Evolutionary conservation across 2,797 vertebrate species (phyloP).

Genomic region (Sciurus carolinensis): DNA sequence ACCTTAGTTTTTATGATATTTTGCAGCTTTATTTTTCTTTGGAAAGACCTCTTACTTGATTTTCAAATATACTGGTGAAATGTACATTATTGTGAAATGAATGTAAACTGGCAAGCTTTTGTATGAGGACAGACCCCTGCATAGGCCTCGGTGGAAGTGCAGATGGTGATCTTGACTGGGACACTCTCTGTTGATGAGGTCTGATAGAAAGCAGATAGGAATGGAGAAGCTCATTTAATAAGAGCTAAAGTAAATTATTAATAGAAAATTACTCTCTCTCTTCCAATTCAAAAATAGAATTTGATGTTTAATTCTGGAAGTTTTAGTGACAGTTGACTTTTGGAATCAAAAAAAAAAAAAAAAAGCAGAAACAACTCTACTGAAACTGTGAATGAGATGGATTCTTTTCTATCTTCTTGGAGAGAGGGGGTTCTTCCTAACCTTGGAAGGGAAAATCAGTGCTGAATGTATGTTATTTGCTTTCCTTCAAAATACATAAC

Average conservation of each 20-base stretch:
- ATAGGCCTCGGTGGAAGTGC: background rate
- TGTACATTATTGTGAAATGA: background rate
- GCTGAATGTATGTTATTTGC: background rate
- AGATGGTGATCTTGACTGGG: background rate
- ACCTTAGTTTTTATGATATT: background rate
- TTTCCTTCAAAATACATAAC: conserved; percentile 68
- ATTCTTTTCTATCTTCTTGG: background rate
- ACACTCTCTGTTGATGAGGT: background rate
- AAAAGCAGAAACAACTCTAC: background rate
- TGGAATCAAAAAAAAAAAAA: background rate
- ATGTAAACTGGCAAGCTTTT: background rate
- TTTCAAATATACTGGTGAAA: background rate
- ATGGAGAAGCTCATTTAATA: background rate
- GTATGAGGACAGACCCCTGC: background rate
- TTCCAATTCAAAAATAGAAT: background rate
- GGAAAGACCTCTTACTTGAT: conserved; percentile 7
- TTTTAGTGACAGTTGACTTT: background rate
- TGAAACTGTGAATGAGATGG: background rate
- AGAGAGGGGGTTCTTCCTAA: background rate
- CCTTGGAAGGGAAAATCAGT: background rate
- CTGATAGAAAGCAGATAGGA: background rate
- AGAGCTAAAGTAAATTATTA: background rate
- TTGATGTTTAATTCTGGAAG: conserved; percentile 19
- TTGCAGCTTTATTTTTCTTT: background rate
- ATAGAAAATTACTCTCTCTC: background rate